Evolutionary conservation across 2,113 vertebrate genomes (phyloP).

Genomic region (Urocolius indicus): DNA sequence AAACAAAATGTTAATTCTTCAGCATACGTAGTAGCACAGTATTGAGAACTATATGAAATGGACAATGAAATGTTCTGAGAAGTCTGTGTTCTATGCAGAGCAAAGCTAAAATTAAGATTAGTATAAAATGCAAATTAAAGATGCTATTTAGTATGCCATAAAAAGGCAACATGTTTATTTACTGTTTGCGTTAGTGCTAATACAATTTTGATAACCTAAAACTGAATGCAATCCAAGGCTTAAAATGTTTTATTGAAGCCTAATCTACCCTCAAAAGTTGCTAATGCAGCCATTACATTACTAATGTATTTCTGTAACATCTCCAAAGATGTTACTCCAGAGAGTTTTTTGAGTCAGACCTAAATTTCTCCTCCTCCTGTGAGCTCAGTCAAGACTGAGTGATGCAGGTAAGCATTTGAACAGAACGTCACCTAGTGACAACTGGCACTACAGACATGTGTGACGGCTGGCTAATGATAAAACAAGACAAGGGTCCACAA

Average conservation of each 20-base stretch:
- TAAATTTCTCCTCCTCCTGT: neutral
- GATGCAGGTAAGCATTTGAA: neutral
- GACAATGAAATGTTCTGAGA: neutral
- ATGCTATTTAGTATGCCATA: neutral
- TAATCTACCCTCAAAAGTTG: neutral
- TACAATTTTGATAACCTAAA: neutral
- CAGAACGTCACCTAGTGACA: neutral
- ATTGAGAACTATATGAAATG: neutral
- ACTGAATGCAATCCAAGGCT: neutral
- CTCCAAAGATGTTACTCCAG: neutral
- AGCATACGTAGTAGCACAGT: neutral
- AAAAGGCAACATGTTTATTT: neutral
- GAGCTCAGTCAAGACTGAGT: neutral
- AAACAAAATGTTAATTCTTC: neutral
- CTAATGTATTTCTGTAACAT: neutral
- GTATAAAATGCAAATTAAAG: neutral
- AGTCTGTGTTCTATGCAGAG: neutral
- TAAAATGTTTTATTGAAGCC: neutral
- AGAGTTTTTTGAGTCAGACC: neutral
- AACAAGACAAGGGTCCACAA: neutral
- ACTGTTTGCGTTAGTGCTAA: neutral
- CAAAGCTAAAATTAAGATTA: neutral
- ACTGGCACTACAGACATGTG: neutral
- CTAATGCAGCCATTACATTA: neutral
- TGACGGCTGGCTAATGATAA: neutral